Percentiles rank a stretch among this genome's conserved stretches.
phyloP scores from a whole-genome alignment of 2,113 vertebrate species.

The Tyto alba region DNA sequence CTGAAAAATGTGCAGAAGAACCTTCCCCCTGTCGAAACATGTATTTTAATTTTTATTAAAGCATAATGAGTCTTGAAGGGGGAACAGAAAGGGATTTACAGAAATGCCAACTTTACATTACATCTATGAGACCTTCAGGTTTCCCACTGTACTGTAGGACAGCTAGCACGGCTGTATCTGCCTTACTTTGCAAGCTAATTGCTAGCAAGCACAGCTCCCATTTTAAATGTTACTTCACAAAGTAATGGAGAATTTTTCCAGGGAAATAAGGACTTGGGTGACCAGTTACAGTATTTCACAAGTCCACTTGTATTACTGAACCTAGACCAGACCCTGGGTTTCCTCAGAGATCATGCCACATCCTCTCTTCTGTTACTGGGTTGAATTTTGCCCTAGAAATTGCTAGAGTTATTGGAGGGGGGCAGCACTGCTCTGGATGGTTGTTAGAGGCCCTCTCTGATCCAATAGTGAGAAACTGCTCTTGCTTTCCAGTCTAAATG shows the following conservation, averaged over 20 bases:
- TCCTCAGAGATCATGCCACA: neutral
- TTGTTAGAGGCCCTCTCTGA: neutral
- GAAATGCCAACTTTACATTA: neutral
- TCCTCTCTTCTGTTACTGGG: neutral
- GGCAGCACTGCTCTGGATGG: neutral
- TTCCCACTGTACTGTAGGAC: neutral
- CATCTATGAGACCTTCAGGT: neutral
- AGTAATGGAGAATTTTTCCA: neutral
- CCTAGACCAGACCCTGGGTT: neutral
- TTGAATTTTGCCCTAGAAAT: neutral
- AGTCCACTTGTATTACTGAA: neutral
- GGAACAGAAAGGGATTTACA: neutral
- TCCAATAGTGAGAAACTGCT: neutral
- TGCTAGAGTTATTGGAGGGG: neutral
- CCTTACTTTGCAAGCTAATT: neutral
- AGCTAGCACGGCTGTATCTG: neutral
- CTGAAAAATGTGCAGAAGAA: neutral
- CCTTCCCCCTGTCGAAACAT: neutral
- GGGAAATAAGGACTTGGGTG: neutral
- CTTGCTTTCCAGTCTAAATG: neutral
- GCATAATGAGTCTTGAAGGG: neutral
- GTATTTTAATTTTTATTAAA: neutral
- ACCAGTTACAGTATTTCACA: neutral
- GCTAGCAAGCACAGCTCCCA: neutral
- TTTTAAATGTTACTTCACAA: neutral